Base-by-base conservation (phyloP, 2,888 invertebrate genomes). In the Lasioglossum calceatum region DNA sequence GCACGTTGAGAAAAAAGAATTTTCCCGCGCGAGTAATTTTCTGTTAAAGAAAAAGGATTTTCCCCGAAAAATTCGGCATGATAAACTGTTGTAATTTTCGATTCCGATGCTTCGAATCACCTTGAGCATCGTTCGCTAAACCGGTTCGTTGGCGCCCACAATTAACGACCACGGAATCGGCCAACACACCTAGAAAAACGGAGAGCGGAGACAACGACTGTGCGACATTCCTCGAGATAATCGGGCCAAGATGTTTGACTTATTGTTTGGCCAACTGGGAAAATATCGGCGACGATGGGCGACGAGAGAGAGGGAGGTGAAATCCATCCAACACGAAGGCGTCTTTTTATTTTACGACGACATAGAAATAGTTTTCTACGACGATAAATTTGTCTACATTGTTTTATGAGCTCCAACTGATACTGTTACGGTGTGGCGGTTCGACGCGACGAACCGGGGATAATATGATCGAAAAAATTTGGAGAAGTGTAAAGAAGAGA, bases 321-420 rank as follows among this genome's bases (percentile, higher is more conserved):
- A 16, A 64, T 79, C 39, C 19, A 42, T 70, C 19, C 44, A 16
- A 16, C 61, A 12, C 16, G 61, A 39, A 27, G 67, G 36, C 42
- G 16, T 77, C 8, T 61, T 44, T 47, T 64, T 32, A 70, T n/a
- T 71, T 54, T 71, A 77, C 74, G 27, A 4, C 12, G 42, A 44
- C 19, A n/a, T 83, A 76, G 79, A 82, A 79, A 84, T 76, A 84
- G 71, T 61, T 73, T 27, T 50, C 32, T 14, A 32, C 32, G 50
- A 27, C 19, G 36, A 80, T 86, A 80, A 71, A 71, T 72, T 73
- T 36, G 19, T 42, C 47, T 86, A 86, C 74, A 75, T 84, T 74
- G 50, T 77, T 77, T 77, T 75, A 58, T 54, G 32, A 50, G 14
- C 7, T 23, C 8, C 19, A 7, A 50, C 16, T 23, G 32, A 16